Base-by-base conservation (phyloP, 2,888 invertebrate genomes). In the Rhogogaster chlorosoma region DNA sequence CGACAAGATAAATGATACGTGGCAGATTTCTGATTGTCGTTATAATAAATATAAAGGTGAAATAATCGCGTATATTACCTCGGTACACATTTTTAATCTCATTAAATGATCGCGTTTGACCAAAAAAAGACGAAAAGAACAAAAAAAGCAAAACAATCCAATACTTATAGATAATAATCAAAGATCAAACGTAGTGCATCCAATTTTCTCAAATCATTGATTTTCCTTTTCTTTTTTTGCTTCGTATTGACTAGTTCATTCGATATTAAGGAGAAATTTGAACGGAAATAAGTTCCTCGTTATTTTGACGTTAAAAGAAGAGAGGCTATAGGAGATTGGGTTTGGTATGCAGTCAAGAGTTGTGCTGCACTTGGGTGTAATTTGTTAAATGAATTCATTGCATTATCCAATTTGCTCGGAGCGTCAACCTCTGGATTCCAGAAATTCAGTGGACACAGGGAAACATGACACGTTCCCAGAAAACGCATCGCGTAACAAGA, bases 351-450 rank as follows among this genome's bases (percentile, higher is more conserved):
- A 26, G 26, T 38, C 29, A 36, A 38, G 71, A 26, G 15, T 82
- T 83, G 42, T 70, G 71, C 38, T 70, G 71, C 38, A 32, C 61
- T 42, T 22, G 57, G 12, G 83, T 18, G 18, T 42, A 53, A 9
- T 64, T 84, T 80, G 78, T 89, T 88, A 89, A 89, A 89, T 89
- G 89, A 90, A 89, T 90, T 90, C 89, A 90, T 90, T 88, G 88
- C 89, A 89, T 91, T 91, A 91, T 89, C 86, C 90, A 91, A 91
- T 91, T 91, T 90, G 86, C 86, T 87, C 88, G 87, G 91, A 87
- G 88, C 91, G 89, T 90, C 91, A 90, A 89, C 89, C 91, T 89
- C 90, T 87, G 88, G 86, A 90, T 91, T 91, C 90, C 89, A 90
- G 90, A 89, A 90, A 91, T 90, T 89, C 88, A 87, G 85, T 85